Evolutionary conservation across 2,797 vertebrate genomes (phyloP).

Genomic region (Phoxinus dragarum): DNA sequence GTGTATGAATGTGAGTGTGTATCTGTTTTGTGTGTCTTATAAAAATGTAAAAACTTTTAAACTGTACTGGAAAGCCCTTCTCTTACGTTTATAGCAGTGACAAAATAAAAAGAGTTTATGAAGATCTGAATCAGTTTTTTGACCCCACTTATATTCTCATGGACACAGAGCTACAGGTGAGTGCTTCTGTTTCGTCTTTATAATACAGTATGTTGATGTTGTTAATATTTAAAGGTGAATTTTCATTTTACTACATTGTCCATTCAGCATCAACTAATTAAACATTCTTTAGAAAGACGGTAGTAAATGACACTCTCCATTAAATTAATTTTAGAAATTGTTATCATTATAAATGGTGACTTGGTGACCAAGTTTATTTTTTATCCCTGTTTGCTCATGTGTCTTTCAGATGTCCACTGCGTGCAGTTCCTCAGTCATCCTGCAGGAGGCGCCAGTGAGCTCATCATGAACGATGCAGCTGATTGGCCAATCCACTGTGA

Average conservation of each 20-base stretch:
- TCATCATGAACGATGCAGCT: constrained; percentile 34
- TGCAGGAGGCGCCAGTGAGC: constrained; percentile 74
- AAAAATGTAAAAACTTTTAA: background rate
- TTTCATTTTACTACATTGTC: background rate
- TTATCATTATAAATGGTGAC: background rate
- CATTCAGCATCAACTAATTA: background rate
- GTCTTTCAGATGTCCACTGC: constrained; percentile 28
- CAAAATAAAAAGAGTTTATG: background rate
- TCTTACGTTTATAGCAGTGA: background rate
- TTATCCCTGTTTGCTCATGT: background rate
- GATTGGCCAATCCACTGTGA: background rate
- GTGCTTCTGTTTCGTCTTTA: background rate
- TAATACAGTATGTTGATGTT: background rate
- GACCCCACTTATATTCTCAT: background rate
- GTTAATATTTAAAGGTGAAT: background rate
- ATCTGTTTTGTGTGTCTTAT: too few species aligned
- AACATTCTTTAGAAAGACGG: background rate
- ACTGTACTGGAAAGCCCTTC: background rate
- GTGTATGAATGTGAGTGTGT: too few species aligned
- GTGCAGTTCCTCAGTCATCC: constrained; percentile 27
- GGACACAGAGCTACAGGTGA: background rate
- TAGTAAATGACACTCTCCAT: background rate
- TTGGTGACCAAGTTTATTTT: too few species aligned
- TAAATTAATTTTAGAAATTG: background rate
- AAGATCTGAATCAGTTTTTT: background rate